Evolutionary conservation across 2,113 vertebrate genomes (phyloP).

Genomic region (Connochaetes taurinus): DNA sequence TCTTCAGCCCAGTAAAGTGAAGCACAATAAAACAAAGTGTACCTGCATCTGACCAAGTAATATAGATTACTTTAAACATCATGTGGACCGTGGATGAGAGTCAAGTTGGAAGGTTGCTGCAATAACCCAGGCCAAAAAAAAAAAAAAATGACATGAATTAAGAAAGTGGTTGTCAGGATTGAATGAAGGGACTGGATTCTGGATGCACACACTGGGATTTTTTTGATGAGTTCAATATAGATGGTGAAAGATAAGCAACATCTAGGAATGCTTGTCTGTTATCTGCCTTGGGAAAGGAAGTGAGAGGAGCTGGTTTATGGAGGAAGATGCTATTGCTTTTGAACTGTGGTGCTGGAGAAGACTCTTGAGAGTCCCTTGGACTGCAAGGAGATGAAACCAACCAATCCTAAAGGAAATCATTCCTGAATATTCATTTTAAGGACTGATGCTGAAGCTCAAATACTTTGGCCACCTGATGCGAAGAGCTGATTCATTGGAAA

Average conservation of each 20-base stretch:
- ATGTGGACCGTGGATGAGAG: neutral
- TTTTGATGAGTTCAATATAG: neutral
- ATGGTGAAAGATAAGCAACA: neutral
- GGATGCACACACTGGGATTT: neutral
- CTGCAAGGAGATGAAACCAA: neutral
- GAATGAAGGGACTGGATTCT: neutral
- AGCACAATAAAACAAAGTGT: neutral
- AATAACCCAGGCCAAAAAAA: neutral
- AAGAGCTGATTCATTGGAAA: neutral
- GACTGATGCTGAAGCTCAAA: neutral
- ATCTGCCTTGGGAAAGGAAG: neutral
- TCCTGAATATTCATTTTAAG: neutral
- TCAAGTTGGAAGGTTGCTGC: neutral
- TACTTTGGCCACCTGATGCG: neutral
- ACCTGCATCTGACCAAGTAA: neutral
- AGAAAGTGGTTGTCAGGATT: fast-evolving
- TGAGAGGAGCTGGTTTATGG: neutral
- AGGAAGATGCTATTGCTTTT: neutral
- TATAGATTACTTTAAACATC: neutral
- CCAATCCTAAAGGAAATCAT: neutral
- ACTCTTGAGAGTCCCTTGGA: neutral
- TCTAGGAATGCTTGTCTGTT: neutral
- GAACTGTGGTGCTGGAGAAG: neutral
- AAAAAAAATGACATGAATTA: neutral
- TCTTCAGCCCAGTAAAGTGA: neutral